Evolutionary conservation across 2,888 invertebrate species (phyloP).

Genomic region (Ceraclea dissimilis): DNA sequence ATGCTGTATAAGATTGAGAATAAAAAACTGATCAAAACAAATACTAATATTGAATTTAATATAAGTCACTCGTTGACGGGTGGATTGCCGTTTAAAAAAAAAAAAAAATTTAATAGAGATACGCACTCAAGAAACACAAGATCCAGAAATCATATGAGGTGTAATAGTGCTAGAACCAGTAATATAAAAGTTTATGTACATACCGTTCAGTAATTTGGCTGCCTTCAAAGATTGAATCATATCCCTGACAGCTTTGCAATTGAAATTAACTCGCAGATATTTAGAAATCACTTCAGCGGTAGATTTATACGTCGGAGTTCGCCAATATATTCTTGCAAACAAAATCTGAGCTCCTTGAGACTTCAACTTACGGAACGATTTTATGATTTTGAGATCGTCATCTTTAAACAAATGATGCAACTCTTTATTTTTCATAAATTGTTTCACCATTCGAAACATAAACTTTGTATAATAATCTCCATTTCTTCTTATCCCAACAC

Average conservation of each 20-base stretch:
- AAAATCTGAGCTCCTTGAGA: conserved; percentile 11
- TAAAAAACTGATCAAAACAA: too few species aligned
- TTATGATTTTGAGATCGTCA: conserved; percentile 10
- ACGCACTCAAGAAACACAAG: too few species aligned
- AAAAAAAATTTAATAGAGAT: too few species aligned
- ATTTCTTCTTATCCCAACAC: background rate
- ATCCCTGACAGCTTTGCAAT: background rate
- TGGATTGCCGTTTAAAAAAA: too few species aligned
- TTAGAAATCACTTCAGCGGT: conserved; percentile 29
- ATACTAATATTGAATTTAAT: too few species aligned
- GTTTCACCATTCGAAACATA: conserved; percentile 15
- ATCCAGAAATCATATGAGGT: too few species aligned
- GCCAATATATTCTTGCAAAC: conserved; percentile 36
- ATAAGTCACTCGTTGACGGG: too few species aligned
- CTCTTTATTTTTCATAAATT: conserved; percentile 10
- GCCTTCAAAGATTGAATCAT: conserved; percentile 27
- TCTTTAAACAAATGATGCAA: conserved; percentile 18
- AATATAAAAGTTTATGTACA: background rate
- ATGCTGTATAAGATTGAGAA: too few species aligned
- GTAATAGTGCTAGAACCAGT: too few species aligned
- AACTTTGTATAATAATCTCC: conserved; percentile 17
- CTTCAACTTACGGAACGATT: conserved; percentile 10
- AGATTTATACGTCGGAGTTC: conserved; percentile 36
- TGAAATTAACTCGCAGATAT: conserved; percentile 9
- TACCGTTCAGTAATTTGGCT: conserved; percentile 31